Base-by-base conservation (phyloP, 2,113 vertebrate species). In the Hyperopisus bebe region DNA sequence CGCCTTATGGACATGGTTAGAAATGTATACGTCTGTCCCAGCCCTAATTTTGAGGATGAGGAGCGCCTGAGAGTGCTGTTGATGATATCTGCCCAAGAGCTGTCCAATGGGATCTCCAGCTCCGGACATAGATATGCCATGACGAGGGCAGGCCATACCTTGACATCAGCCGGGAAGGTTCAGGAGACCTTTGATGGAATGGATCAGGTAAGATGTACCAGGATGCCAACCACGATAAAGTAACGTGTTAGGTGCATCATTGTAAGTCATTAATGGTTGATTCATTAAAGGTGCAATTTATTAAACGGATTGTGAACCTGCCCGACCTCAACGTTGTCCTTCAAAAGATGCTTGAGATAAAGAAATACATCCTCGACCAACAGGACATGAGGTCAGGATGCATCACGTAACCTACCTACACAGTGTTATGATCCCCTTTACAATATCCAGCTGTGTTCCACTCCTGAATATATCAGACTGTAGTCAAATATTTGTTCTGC, bases 301-400 rank as follows among this genome's bases (percentile, higher is more conserved):
- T 99, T 97, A 98, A 99, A 94, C 95, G 96, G 92, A 94, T 98
- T 27, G 96, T 98, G 0, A 98, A 98, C 91, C 97, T 95, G 96
- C 46, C 96, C 0, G 97, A 99, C 91, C 88, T 98, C 74, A 94
- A 91, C 31, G 94, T 94, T 0, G 80, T 99, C 55, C 93, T 98
- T 15, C 94, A 97, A 42, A 97, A 96, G 6, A 93, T 99, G 0
- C 95, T 96, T 0, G 94, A 95, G 55, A 97, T 99, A 92, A 97
- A 96, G 91, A 97, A 96, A 46, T 96, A 98, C 88, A 90, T 99
- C 1, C 92, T 99, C 5, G 97, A 95, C 88, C 94, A 96, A 0
- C 96, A 97, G 15, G 97, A 96, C 91, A 96, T 99, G 95, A 97
- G 98, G 98, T 98, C 89, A 35, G 88, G 9, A 44, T 48, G 13